Conservation (phyloP, 2,113 vertebrate species). For the Theristicus caerulescens region DNA sequence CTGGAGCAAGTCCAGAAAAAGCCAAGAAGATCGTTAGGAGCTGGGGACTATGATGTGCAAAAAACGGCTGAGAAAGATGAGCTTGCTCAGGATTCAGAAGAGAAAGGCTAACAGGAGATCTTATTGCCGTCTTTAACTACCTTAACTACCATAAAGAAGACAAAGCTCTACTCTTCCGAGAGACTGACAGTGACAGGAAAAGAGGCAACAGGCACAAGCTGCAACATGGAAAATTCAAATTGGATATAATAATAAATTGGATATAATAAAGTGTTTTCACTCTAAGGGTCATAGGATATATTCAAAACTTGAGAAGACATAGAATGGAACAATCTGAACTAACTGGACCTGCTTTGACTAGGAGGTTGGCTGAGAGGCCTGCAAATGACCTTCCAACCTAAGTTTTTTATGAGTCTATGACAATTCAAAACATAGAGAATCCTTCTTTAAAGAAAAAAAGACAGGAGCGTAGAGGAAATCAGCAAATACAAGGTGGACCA, state of each 20-base stretch:
- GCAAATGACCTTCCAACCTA: background rate
- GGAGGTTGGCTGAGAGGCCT: background rate
- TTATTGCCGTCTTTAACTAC: background rate
- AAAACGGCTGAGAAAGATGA: background rate
- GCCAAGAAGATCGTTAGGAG: background rate
- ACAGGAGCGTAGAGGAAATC: background rate
- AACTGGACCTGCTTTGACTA: background rate
- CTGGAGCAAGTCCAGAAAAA: background rate
- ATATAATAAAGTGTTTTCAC: background rate
- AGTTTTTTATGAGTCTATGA: background rate
- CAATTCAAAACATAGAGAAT: background rate
- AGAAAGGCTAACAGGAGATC: background rate
- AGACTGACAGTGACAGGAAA: background rate
- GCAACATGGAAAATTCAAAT: background rate
- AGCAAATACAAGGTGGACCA: background rate
- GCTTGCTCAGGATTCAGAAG: background rate
- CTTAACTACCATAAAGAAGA: background rate
- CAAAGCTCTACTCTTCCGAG: background rate
- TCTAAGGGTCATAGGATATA: background rate
- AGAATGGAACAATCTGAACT: background rate
- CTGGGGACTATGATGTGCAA: background rate
- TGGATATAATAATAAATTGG: background rate
- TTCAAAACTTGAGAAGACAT: background rate
- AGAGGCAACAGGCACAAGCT: background rate
- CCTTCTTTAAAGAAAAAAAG: background rate